A percentile compares a stretch with the other conserved stretches of the same genome.
Evolutionary conservation across 2,113 vertebrate genomes (phyloP).

Genomic region (Gopherus flavomarginatus): DNA sequence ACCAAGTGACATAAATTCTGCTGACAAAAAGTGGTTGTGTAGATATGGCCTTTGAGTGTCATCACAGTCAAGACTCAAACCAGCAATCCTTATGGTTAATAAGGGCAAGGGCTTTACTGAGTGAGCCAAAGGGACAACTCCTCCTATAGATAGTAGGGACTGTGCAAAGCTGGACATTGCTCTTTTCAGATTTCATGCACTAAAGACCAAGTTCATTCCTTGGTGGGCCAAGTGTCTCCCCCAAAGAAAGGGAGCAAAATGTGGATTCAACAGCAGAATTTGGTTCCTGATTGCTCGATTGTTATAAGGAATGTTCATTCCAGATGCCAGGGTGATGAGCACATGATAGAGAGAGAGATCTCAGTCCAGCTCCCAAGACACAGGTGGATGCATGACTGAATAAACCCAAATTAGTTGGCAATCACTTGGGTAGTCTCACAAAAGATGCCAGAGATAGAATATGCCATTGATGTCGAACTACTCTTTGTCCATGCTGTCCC

Average conservation of each 20-base stretch:
- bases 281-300: background rate
- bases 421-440: background rate
- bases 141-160: background rate
- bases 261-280: background rate
- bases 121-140: background rate
- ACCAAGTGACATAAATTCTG: too few species aligned
- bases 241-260: fast-evolving
- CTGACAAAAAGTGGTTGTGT: too few species aligned
- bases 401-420: background rate
- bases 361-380: background rate
- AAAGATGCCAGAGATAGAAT: background rate
- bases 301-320: background rate
- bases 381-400: background rate
- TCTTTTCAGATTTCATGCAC: background rate
- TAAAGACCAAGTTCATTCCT: background rate
- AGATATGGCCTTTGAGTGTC: too few species aligned
- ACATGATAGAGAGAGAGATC: background rate
- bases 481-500: background rate
- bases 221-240: background rate
- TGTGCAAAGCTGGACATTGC: fast-evolving
- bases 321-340: background rate
- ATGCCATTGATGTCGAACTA: background rate
- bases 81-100: background rate
- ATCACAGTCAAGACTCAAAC: fast-evolving
- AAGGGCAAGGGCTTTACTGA: background rate